These are phyloP conservation scores for Villa cingulata DNA, from an alignment of 2,888 invertebrate species.

Conservation along the genomic window DNA sequence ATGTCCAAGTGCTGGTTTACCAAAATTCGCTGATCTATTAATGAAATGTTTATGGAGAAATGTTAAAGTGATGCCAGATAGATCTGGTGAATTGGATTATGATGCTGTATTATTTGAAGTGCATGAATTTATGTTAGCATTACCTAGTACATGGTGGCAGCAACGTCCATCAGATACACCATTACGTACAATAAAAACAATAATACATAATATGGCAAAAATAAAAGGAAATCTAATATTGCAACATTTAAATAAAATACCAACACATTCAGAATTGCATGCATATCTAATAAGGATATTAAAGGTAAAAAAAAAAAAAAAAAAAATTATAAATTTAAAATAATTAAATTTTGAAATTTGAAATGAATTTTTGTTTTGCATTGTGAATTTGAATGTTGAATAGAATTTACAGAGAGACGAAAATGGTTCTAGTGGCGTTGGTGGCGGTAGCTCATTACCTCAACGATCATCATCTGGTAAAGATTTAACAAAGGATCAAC, in stretches of 20 bases:
- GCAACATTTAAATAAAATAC: conserved; percentile 62
- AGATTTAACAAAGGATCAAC: conserved; percentile 23
- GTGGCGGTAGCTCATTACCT: no score
- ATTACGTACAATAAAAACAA: conserved; percentile 80
- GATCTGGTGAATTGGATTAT: conserved; percentile 59
- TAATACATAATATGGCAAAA: conserved; percentile 82
- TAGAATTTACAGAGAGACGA: conserved; percentile 43
- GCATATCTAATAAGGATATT: conserved; percentile 70
- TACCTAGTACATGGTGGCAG: conserved; percentile 80
- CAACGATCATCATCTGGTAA: conserved; percentile 27
- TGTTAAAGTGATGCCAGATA: conserved; percentile 71
- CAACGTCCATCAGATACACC: conserved; percentile 74
- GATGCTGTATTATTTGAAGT: conserved; percentile 69
- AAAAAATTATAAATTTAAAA: no score
- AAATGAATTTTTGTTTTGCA: no score
- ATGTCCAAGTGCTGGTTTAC: conserved; percentile 52
- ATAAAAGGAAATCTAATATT: conserved; percentile 72
- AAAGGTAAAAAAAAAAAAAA: conserved; percentile 35
- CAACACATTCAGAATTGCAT: conserved; percentile 70
- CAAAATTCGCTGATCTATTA: conserved; percentile 65
- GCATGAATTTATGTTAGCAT: conserved; percentile 77
- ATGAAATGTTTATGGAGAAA: conserved; percentile 95
- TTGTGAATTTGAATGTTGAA: conserved; percentile 6
- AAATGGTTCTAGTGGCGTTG: conserved; percentile 35
- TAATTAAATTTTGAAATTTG: no score